Evolutionary conservation across 2,113 vertebrate species (phyloP).

Genomic region (Cavia aperea): DNA sequence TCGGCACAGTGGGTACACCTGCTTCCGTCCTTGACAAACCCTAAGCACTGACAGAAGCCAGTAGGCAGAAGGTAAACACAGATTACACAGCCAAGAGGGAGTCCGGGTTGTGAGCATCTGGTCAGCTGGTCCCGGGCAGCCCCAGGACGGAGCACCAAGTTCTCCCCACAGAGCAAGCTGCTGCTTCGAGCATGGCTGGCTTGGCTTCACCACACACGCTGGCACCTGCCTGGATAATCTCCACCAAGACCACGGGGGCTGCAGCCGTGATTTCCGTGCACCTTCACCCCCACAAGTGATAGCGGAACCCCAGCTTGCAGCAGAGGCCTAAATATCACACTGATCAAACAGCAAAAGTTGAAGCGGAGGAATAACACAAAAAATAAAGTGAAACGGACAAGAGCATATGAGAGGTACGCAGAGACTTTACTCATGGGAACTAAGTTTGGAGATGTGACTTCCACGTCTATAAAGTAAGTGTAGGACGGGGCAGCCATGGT

Average conservation of each 20-base stretch:
- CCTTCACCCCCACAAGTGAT: accelerated
- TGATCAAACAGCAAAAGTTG: neutral
- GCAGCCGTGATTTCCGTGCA: neutral
- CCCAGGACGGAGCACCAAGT: accelerated
- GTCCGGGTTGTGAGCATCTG: neutral
- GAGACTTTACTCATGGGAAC: neutral
- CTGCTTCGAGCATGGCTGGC: neutral
- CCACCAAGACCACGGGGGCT: too few relatives aligned
- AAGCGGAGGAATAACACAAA: neutral
- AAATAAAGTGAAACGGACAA: neutral
- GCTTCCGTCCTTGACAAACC: neutral
- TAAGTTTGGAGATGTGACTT: too few relatives aligned
- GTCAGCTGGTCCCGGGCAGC: neutral
- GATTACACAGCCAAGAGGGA: neutral
- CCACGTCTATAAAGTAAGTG: neutral
- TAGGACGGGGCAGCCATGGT: neutral
- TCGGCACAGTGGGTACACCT: neutral
- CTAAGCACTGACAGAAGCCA: neutral
- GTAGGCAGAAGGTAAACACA: neutral
- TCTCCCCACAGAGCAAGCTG: too few relatives aligned
- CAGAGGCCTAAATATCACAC: neutral
- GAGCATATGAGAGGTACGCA: neutral
- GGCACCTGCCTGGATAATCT: neutral
- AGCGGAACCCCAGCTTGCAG: neutral
- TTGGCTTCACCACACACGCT: neutral